phyloP scores from a whole-genome alignment of 2,113 vertebrate species.

The Neotoma lepida region DNA sequence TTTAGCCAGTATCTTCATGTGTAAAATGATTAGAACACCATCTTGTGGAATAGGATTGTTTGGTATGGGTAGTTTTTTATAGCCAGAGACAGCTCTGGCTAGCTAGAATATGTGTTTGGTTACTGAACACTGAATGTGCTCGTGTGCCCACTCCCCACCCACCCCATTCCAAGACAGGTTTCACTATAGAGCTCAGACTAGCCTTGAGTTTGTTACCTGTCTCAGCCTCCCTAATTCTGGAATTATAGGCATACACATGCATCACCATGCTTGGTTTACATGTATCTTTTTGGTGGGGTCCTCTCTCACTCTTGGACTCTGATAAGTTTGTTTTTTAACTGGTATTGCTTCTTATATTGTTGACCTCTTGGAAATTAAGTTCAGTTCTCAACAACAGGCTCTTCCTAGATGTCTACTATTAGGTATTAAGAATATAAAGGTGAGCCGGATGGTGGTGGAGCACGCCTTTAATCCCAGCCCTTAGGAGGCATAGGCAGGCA shows the following conservation, averaged over 20 bases:
- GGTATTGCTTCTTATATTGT: background rate
- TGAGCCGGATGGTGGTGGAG: background rate
- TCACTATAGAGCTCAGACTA: background rate
- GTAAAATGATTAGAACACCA: background rate
- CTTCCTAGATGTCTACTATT: background rate
- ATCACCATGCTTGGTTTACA: background rate
- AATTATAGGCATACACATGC: background rate
- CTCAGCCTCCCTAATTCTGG: background rate
- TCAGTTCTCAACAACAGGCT: slow-evolving; percentile 33
- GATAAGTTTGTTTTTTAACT: background rate
- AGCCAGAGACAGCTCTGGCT: background rate
- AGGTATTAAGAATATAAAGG: background rate
- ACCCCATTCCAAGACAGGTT: background rate
- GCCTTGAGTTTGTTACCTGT: background rate
- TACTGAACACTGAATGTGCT: background rate
- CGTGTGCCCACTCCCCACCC: background rate
- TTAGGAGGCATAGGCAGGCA: background rate
- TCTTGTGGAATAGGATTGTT: background rate
- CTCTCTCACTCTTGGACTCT: background rate
- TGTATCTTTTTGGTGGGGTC: background rate
- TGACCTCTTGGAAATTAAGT: background rate
- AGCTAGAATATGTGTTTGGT: background rate
- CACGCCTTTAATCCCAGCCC: background rate
- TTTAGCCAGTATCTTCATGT: background rate
- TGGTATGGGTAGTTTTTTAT: background rate